These are phyloP conservation scores for Thereva nobilitata DNA, from an alignment of 2,888 invertebrate species.

Conservation along the genomic window DNA sequence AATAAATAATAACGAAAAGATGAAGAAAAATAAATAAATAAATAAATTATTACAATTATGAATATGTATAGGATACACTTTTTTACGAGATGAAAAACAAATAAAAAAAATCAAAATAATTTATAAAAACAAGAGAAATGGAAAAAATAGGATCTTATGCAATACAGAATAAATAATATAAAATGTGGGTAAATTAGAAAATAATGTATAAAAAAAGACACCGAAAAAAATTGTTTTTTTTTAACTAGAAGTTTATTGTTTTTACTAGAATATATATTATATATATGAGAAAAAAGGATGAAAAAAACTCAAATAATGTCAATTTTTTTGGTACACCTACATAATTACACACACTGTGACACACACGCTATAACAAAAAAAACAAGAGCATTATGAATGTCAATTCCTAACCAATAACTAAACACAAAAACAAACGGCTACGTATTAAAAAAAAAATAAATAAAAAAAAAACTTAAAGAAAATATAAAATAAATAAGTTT, in stretches of 20 bases:
- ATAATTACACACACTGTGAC: conserved; percentile 4
- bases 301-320: conserved; percentile 19
- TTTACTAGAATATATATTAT: conserved; percentile 14
- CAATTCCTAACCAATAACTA: conserved; percentile 31
- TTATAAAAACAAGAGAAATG: conserved; percentile 21
- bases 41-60: conserved; percentile 19
- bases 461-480: not conserved
- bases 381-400: conserved; percentile 28
- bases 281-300: not conserved
- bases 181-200: conserved; percentile 4
- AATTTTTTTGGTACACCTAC: conserved; percentile 37
- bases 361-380: conserved; percentile 6
- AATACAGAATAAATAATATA: conserved; percentile 25
- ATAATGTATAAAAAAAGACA: conserved; percentile 25
- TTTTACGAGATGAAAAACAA: conserved; percentile 37
- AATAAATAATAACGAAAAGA: conserved; percentile 12
- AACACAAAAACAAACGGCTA: not conserved
- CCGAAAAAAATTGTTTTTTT: conserved; percentile 22
- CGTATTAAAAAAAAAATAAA: no score
- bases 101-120: conserved; percentile 37
- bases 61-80: conserved; percentile 38
- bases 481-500: not conserved
- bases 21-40: conserved; percentile 26
- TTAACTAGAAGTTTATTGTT: conserved; percentile 8
- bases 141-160: conserved; percentile 39